These are phyloP conservation scores for Megathymus violae DNA, from an alignment of 1,140 invertebrate species.

Conservation along the genomic window DNA sequence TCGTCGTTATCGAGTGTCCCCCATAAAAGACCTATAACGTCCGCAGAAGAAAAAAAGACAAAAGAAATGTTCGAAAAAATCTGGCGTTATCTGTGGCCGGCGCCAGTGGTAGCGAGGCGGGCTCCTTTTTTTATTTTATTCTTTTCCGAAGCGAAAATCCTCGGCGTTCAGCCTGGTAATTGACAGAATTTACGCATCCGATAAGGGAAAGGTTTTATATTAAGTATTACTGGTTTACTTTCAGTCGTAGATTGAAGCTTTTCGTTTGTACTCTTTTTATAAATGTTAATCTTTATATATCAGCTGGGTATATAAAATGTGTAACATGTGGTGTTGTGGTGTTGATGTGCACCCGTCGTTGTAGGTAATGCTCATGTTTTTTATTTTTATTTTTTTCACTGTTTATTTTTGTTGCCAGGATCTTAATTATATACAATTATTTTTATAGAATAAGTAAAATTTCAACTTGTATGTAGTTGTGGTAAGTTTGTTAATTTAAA, in stretches of 20 bases:
- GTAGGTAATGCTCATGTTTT: no score
- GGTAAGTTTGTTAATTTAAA: no score
- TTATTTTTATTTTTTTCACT: no score
- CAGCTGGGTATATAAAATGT: slow-evolving; percentile 12
- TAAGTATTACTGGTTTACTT: slow-evolving; percentile 44
- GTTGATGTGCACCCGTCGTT: background rate
- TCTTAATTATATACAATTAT: no score
- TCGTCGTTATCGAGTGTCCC: slow-evolving; percentile 59
- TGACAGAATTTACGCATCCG: slow-evolving; percentile 72
- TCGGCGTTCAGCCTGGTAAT: slow-evolving; percentile 52
- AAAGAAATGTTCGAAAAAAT: slow-evolving; percentile 60
- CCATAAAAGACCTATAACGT: slow-evolving; percentile 70
- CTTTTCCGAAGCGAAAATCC: slow-evolving; percentile 59
- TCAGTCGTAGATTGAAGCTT: slow-evolving; percentile 40
- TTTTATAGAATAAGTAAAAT: no score
- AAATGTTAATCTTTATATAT: slow-evolving; percentile 17
- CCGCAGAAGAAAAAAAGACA: slow-evolving; percentile 58
- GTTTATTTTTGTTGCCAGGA: no score
- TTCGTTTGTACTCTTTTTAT: slow-evolving; percentile 25
- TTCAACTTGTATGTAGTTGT: no score
- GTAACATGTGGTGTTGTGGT: slow-evolving; percentile 3
- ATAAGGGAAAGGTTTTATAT: slow-evolving; percentile 60
- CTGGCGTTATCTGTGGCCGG: slow-evolving; percentile 60
- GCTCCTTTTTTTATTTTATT: slow-evolving; percentile 49
- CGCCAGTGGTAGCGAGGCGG: slow-evolving; percentile 63